Evolutionary conservation across 2,797 vertebrate species (phyloP).

Genomic region (Cirrhinus molitorella): DNA sequence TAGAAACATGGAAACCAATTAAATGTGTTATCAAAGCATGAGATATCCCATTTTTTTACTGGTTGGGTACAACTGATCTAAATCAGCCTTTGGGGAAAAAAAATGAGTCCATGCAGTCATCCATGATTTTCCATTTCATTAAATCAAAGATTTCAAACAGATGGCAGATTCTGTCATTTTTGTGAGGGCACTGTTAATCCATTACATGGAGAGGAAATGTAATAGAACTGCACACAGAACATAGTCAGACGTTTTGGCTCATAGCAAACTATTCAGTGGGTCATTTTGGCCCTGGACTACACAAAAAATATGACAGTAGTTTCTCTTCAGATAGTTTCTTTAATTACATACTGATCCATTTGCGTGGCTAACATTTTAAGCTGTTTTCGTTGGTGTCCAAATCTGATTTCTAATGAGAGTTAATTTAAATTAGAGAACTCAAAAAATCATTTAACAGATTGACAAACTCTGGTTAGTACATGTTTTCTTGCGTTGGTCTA

Average conservation of each 20-base stretch:
- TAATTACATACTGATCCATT: neutral
- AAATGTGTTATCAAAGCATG: neutral
- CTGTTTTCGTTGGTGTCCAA: neutral
- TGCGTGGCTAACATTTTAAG: neutral
- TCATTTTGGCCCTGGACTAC: neutral
- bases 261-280: neutral
- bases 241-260: neutral
- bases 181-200: conserved; percentile 2
- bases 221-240: neutral
- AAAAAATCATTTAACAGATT: neutral
- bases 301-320: neutral
- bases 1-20: neutral
- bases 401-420: neutral
- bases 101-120: neutral
- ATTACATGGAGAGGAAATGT: conserved; percentile 13
- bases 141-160: conserved; percentile 43
- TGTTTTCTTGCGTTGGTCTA: neutral
- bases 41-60: neutral
- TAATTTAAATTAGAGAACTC: neutral
- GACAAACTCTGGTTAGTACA: neutral
- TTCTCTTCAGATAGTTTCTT: neutral
- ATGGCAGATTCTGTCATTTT: conserved; percentile 23
- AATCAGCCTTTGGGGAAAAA: neutral
- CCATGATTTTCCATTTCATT: conserved; percentile 30
- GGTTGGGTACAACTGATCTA: neutral